A percentile compares a stretch with the other conserved stretches of the same genome.
phyloP scores from a whole-genome alignment of 2,797 vertebrate genomes.

The Champsocephalus esox region DNA sequence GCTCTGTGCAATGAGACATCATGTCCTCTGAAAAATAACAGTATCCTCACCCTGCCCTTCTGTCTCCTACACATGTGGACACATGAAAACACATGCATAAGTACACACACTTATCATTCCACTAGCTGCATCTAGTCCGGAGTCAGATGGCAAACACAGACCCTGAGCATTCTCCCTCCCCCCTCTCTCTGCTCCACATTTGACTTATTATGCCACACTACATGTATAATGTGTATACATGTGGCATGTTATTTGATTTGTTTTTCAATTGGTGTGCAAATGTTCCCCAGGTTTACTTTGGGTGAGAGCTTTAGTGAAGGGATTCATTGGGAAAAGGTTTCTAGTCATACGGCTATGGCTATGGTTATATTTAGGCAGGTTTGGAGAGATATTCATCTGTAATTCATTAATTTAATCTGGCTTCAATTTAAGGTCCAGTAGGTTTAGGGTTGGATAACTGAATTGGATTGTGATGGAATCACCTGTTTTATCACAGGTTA shows the following conservation, averaged over 20 bases:
- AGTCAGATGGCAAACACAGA: conserved; percentile 42
- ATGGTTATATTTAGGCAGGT: not conserved
- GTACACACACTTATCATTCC: conserved; percentile 56
- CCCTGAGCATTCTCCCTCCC: not conserved
- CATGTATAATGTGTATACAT: not conserved
- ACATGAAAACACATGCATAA: conserved; percentile 58
- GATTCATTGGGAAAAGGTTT: not conserved
- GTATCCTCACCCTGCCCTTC: conserved; percentile 71
- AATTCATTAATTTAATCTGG: too few species aligned
- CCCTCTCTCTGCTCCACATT: conserved; percentile 1
- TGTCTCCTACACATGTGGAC: conserved; percentile 60
- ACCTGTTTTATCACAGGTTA: conserved; percentile 17
- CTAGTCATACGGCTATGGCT: not conserved
- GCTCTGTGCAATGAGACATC: conserved; percentile 84
- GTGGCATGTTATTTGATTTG: not conserved
- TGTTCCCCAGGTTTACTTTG: not conserved
- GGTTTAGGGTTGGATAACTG: conserved; percentile 3
- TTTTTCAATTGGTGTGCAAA: not conserved
- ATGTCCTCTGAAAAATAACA: conserved; percentile 85
- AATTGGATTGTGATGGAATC: conserved; percentile 4
- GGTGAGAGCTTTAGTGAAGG: not conserved
- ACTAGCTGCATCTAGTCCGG: conserved; percentile 43
- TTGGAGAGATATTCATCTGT: not conserved
- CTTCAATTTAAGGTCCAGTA: not conserved
- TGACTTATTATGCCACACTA: not conserved